Evolutionary conservation across 2,797 vertebrate genomes (phyloP).

Genomic region (Sebastes cheni): DNA sequence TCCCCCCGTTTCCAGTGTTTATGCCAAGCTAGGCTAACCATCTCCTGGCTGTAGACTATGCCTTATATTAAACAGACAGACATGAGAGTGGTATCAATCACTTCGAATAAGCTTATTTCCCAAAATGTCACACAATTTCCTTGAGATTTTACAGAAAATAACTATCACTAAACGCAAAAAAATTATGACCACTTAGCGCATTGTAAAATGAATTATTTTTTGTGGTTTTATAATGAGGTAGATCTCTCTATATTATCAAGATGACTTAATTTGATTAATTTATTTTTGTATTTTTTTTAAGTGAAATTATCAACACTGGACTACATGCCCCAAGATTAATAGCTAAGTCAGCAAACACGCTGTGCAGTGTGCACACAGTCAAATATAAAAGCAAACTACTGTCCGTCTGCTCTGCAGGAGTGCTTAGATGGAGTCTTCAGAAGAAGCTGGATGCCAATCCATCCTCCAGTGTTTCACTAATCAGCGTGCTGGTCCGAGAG

Average conservation of each 20-base stretch:
- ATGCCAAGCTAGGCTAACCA: background rate
- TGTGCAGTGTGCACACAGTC: background rate
- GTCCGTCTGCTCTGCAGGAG: constrained; percentile 71
- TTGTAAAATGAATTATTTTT: background rate
- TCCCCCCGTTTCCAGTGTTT: background rate
- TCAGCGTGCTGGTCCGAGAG: constrained; percentile 85
- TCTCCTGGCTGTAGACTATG: background rate
- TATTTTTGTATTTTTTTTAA: fast-evolving
- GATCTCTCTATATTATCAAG: background rate
- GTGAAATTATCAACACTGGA: background rate
- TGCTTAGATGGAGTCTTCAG: constrained; percentile 88
- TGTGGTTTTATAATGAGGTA: background rate
- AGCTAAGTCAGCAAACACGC: background rate
- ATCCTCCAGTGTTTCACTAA: constrained; percentile 69
- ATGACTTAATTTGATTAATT: background rate
- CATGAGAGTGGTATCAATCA: too few relatives aligned
- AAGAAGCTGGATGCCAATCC: constrained; percentile 86
- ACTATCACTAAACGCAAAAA: background rate
- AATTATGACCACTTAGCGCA: background rate
- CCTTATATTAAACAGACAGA: background rate
- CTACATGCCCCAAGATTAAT: background rate
- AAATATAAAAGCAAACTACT: background rate
- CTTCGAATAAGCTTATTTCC: background rate
- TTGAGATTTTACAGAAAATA: background rate
- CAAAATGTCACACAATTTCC: background rate